These are phyloP conservation scores for Mola mola DNA, from an alignment of 2,113 vertebrate genomes.

Conservation along the genomic window DNA sequence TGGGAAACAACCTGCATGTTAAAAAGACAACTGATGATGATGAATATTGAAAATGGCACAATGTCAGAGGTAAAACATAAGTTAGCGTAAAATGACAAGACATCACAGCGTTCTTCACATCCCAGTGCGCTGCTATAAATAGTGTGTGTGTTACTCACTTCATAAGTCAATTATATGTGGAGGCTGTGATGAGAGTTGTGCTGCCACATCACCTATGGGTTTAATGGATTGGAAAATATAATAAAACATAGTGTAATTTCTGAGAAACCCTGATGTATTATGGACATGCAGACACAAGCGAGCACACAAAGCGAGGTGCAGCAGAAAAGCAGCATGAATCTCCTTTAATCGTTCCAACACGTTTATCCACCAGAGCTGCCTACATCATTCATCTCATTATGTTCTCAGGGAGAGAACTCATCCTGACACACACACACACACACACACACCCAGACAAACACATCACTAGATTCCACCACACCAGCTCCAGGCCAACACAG, in stretches of 20 bases:
- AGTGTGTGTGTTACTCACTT: constrained; percentile 27
- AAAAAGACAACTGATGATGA: too few species aligned
- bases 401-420: too few species aligned
- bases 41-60: too few species aligned
- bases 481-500: too few species aligned
- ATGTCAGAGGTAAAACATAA: too few species aligned
- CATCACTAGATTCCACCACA: too few species aligned
- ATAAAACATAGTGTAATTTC: constrained; percentile 16
- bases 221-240: constrained; percentile 17
- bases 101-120: constrained; percentile 30
- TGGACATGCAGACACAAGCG: background rate
- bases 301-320: background rate
- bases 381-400: too few species aligned
- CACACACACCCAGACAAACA: too few species aligned
- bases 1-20: too few species aligned
- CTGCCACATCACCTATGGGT: constrained; percentile 18
- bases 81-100: constrained; percentile 30
- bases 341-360: constrained; percentile 33
- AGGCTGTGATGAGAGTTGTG: constrained; percentile 35
- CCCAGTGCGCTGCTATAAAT: constrained; percentile 46
- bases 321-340: background rate
- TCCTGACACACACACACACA: too few species aligned
- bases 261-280: background rate
- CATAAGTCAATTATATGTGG: constrained; percentile 60
- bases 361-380: constrained; percentile 11